phyloP scores from a whole-genome alignment of 2,888 invertebrate genomes.

The Lacanobia oleracea region DNA sequence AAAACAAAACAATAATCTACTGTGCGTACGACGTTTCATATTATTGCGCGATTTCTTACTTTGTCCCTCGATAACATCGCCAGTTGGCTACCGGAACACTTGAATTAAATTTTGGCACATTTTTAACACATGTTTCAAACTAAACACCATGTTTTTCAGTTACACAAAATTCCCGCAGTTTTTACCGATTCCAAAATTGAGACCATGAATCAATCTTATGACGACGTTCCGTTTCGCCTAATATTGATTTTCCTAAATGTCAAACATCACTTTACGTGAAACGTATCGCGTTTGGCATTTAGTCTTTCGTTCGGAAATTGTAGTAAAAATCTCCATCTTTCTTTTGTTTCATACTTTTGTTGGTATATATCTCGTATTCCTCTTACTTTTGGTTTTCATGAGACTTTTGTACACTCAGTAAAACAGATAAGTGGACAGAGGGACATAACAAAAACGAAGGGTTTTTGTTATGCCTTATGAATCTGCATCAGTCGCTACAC shows the following conservation, averaged over 20 bases:
- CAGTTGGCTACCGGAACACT: conserved; percentile 50
- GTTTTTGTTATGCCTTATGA: too few species aligned
- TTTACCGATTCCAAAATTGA: conserved; percentile 29
- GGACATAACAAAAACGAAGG: too few species aligned
- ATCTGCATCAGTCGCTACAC: too few species aligned
- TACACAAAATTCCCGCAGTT: conserved; percentile 47
- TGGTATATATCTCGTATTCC: too few species aligned
- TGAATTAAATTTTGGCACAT: conserved; percentile 36
- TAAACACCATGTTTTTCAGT: conserved; percentile 55
- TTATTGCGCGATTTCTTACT: conserved; percentile 44
- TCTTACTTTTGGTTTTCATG: too few species aligned
- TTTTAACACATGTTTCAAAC: conserved; percentile 42
- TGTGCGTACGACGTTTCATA: conserved; percentile 3
- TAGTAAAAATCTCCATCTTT: too few species aligned
- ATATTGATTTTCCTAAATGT: conserved; percentile 49
- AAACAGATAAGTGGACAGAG: too few species aligned
- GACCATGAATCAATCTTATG: conserved; percentile 56
- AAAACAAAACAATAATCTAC: conserved; percentile 42
- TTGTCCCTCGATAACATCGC: conserved; percentile 48
- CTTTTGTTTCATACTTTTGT: too few species aligned
- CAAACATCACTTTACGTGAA: conserved; percentile 30
- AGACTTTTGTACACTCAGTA: too few species aligned
- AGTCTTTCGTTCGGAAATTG: conserved; percentile 52
- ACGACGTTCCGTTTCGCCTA: conserved; percentile 52
- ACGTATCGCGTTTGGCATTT: conserved; percentile 42